phyloP scores from a whole-genome alignment of 2,113 vertebrate species.

The Myxocyprinus asiaticus region DNA sequence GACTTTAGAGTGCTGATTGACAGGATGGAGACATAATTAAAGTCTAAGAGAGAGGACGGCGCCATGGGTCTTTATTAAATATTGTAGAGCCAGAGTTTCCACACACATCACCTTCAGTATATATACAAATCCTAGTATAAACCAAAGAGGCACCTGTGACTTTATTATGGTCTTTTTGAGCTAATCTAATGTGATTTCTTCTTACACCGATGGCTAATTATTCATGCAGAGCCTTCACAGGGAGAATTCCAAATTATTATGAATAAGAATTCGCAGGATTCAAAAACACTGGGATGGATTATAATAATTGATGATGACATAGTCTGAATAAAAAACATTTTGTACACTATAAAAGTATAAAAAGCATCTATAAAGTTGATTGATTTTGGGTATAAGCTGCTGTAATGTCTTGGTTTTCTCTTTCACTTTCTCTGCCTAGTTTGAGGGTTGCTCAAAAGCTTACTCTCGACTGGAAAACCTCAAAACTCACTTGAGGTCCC shows the following conservation, averaged over 20 bases:
- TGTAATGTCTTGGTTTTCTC: not conserved
- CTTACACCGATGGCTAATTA: slow-evolving; percentile 59
- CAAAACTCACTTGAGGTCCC: slow-evolving; percentile 97
- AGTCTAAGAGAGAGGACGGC: slow-evolving; percentile 57
- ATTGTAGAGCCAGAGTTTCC: not conserved
- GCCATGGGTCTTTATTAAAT: slow-evolving; percentile 62
- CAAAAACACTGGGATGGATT: no score
- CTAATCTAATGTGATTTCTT: slow-evolving; percentile 56
- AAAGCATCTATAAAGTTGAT: no score
- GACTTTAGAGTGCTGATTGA: slow-evolving; percentile 54
- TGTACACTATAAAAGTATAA: no score
- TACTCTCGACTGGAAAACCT: slow-evolving; percentile 98
- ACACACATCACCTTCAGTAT: no score
- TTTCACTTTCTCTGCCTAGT: slow-evolving; percentile 71
- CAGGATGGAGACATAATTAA: slow-evolving; percentile 66
- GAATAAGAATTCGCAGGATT: not conserved
- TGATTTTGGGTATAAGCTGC: not conserved
- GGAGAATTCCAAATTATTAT: not conserved
- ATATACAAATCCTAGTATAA: no score
- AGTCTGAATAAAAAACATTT: no score
- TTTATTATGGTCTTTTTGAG: no score
- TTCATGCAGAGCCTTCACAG: slow-evolving; percentile 46
- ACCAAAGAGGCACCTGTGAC: no score
- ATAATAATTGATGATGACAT: no score
- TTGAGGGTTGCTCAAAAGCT: slow-evolving; percentile 95